Base-by-base conservation (phyloP, 2,113 vertebrate genomes). In the Copsychus sechellarum region DNA sequence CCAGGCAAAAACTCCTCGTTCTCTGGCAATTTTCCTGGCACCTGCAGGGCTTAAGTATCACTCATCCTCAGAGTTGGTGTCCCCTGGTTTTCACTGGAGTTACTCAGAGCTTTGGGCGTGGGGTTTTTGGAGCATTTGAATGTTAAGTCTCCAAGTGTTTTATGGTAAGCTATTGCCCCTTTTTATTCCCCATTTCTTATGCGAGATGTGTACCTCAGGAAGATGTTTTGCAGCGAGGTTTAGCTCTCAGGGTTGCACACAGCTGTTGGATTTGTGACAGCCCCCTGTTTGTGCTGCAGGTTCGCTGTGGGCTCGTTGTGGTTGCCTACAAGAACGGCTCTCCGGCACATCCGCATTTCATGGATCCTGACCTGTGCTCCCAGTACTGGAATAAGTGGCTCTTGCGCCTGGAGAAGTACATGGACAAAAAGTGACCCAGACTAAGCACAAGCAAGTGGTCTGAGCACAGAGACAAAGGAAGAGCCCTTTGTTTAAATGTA, bases 321-420 rank as follows among this genome's bases (percentile, higher is more conserved):
- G 98, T 99, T 18, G 99, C 99, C 48, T 99, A 99, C 90, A 99
- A 99, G 94, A 98, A 99, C 0, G 99, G 99, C 17, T 98, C 98
- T 14, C 99, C 99, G 1, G 99, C 98, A 5, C 99, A 99, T 4
- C 84, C 98, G 1, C 99, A 99, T 83, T 97, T 98, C 95, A 96
- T 99, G 97, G 97, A 96, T 67, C 80, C 96, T 4, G 90, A 98
- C 23, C 97, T 98, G 34, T 99, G 99, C 93, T 96, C 76, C 3
- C 93, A 98, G 26, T 99, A 98, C 95, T 99, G 99, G 99, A 94
- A 97, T n/a, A 98, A 98, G 58, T 99, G 99, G 99, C 97, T 99
- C 69, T 61, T 98, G 91, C 98, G 99, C 58, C 97, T 99, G 6
- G 98, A 99, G 90, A 97, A 98, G 64, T 99, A 98, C 87, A 56